These are phyloP conservation scores for Trematomus loennbergii DNA, from an alignment of 2,113 vertebrate genomes.

Conservation along the genomic window DNA sequence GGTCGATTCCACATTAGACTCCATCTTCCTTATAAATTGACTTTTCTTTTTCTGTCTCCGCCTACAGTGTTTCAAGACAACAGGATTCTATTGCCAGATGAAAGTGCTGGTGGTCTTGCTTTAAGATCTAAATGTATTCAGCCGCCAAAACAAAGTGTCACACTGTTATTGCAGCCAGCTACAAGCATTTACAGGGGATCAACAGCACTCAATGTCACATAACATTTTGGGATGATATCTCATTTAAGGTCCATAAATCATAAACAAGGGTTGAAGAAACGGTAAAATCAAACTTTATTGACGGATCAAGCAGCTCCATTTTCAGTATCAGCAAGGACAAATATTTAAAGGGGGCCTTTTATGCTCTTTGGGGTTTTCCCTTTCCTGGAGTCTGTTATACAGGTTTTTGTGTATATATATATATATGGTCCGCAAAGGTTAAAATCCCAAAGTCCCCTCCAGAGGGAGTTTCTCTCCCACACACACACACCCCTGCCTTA, in stretches of 20 bases:
- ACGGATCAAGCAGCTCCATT: no score
- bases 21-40: conserved; percentile 57
- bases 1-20: conserved; percentile 70
- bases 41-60: conserved; percentile 40
- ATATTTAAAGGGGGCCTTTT: no score
- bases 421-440: no score
- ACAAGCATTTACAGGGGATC: background rate
- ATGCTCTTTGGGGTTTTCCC: no score
- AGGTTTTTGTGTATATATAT: no score
- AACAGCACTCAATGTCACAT: conserved; percentile 34
- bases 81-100: conserved; percentile 18
- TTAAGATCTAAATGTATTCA: conserved; percentile 1
- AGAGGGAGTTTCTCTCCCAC: no score
- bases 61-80: conserved; percentile 25
- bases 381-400: no score
- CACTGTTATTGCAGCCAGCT: background rate
- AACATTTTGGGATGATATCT: conserved; percentile 23
- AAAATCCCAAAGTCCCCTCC: no score
- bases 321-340: no score
- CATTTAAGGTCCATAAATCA: conserved; percentile 17
- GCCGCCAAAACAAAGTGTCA: background rate
- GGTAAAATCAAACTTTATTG: no score
- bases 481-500: no score
- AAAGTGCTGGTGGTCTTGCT: conserved; percentile 19
- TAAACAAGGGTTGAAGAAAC: background rate